Conservation (phyloP, 2,113 vertebrate genomes). For the Mobula birostris region DNA sequence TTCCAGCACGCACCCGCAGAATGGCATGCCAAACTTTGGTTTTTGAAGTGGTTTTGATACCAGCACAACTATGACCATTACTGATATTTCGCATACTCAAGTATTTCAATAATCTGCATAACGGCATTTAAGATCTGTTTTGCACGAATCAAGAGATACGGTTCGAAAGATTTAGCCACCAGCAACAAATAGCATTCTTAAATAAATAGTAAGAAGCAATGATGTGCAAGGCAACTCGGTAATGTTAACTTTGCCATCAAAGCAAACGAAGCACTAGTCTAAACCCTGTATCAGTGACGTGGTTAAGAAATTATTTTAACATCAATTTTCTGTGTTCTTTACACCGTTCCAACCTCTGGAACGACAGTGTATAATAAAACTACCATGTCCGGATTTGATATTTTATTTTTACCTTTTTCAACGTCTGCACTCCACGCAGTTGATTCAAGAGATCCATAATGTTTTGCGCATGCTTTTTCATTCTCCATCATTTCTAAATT, state of each 20-base stretch:
- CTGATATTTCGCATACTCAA: background rate
- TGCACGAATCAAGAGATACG: background rate
- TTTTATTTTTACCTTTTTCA: slow-evolving; percentile 55
- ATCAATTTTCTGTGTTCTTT: background rate
- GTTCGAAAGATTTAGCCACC: background rate
- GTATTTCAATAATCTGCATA: background rate
- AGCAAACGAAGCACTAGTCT: background rate
- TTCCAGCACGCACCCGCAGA: background rate
- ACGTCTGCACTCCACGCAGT: slow-evolving; percentile 54
- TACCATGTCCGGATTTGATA: background rate
- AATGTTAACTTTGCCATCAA: background rate
- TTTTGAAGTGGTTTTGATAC: background rate
- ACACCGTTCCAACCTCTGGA: background rate
- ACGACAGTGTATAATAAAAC: background rate
- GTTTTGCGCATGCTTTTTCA: slow-evolving; percentile 50
- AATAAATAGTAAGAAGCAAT: background rate
- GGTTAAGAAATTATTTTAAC: background rate
- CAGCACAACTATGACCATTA: background rate
- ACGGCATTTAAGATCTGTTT: background rate
- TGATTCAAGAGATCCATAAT: slow-evolving; percentile 66
- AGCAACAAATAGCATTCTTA: background rate
- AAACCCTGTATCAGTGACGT: background rate
- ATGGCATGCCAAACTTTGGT: background rate
- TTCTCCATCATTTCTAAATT: slow-evolving; percentile 55
- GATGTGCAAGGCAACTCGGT: background rate